Conservation (phyloP, 2,113 vertebrate genomes). For the Mormoops blainvillei region DNA sequence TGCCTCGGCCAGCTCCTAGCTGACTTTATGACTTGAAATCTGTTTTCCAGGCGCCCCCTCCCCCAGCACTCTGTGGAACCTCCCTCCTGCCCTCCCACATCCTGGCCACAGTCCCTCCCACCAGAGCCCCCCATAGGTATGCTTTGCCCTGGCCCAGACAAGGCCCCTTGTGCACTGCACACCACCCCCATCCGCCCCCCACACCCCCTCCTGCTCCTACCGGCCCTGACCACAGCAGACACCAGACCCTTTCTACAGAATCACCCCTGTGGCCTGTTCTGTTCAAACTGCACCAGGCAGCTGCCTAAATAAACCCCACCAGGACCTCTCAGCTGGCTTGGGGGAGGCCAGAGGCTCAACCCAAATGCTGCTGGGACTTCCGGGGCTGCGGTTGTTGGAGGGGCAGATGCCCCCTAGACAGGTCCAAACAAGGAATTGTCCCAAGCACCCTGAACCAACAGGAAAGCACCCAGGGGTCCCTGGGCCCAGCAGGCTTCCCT, state of each 20-base stretch:
- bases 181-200: background rate
- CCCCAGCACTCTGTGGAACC: slow-evolving; percentile 20
- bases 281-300: slow-evolving; percentile 22
- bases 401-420: background rate
- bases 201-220: background rate
- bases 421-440: background rate
- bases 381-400: background rate
- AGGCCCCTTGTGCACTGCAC: slow-evolving; percentile 49
- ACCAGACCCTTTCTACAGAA: slow-evolving; percentile 43
- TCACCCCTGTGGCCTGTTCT: background rate
- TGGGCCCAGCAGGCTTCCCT: background rate
- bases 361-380: background rate
- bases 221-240: slow-evolving; percentile 9
- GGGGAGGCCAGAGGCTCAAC: background rate
- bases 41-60: slow-evolving; percentile 46
- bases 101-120: slow-evolving; percentile 57
- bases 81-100: slow-evolving; percentile 62
- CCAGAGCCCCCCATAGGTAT: slow-evolving; percentile 25
- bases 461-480: background rate
- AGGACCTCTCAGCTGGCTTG: slow-evolving; percentile 14
- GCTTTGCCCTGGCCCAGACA: slow-evolving; percentile 33
- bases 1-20: background rate
- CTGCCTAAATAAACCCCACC: slow-evolving; percentile 55
- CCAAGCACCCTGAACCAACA: background rate
- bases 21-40: slow-evolving; percentile 54